Conservation (phyloP, 1,140 invertebrate species). For the Prorops nasuta region DNA sequence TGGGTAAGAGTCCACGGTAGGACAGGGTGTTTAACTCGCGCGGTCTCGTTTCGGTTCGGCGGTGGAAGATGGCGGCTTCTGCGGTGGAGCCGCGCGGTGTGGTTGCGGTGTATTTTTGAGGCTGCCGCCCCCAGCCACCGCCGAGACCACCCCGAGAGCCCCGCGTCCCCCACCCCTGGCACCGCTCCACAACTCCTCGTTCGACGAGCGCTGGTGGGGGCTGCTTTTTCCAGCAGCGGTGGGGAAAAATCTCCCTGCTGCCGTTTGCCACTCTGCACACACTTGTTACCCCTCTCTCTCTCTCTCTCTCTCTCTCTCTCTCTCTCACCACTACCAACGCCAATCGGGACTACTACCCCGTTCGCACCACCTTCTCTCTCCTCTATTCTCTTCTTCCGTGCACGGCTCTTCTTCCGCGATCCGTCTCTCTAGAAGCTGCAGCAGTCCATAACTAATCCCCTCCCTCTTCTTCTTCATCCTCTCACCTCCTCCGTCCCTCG, state of each 20-base stretch:
- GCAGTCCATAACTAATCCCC: constrained; percentile 12
- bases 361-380: background rate
- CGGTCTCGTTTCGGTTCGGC: constrained; percentile 54
- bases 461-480: background rate
- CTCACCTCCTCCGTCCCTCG: constrained; percentile 5
- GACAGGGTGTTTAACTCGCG: constrained; percentile 53
- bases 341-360: too few species aligned
- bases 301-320: background rate
- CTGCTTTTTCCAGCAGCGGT: constrained; percentile 36
- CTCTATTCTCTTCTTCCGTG: constrained; percentile 2
- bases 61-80: constrained; percentile 58
- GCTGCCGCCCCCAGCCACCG: constrained; percentile 52
- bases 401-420: constrained; percentile 14
- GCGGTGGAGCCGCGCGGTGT: constrained; percentile 57
- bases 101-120: constrained; percentile 59
- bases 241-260: constrained; percentile 39
- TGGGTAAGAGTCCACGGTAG: too few species aligned
- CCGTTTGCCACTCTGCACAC: background rate
- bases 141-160: constrained; percentile 35
- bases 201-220: constrained; percentile 22
- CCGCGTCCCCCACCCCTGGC: constrained; percentile 27
- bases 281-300: constrained; percentile 5
- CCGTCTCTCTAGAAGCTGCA: too few species aligned
- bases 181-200: constrained; percentile 6
- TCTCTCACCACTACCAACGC: too few species aligned